Percentiles rank a stretch among this genome's conserved stretches.
Evolutionary conservation across 2,888 invertebrate species (phyloP).

Genomic region (Campoplex nolae): DNA sequence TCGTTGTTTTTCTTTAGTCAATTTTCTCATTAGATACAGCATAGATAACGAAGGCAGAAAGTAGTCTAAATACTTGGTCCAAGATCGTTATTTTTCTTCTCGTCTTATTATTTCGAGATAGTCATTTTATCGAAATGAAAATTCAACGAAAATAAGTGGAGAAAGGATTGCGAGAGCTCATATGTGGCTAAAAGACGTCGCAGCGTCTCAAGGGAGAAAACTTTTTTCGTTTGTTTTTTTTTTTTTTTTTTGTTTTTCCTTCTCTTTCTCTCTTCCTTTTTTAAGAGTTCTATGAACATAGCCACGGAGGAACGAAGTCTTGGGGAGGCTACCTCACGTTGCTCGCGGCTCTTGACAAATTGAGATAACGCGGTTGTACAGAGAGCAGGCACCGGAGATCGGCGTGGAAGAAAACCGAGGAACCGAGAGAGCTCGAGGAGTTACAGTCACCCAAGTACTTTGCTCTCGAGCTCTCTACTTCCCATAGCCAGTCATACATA

Average conservation of each 20-base stretch:
- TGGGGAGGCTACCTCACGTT: conserved; percentile 42
- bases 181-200: neutral
- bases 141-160: conserved; percentile 10
- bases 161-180: conserved; percentile 2
- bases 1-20: neutral
- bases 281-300: conserved; percentile 37
- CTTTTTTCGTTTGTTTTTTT: conserved; percentile 18
- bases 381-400: conserved; percentile 29
- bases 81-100: neutral
- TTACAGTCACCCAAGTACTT: conserved; percentile 56
- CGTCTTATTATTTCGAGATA: neutral
- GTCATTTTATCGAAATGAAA: conserved; percentile 18
- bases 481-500: conserved; percentile 48
- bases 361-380: conserved; percentile 66
- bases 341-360: conserved; percentile 63
- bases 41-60: neutral
- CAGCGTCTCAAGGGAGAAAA: neutral
- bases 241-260: conserved; percentile 6
- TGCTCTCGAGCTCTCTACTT: conserved; percentile 63
- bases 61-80: neutral
- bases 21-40: neutral
- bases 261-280: neutral
- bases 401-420: conserved; percentile 25
- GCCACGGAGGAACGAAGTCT: conserved; percentile 31
- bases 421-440: conserved; percentile 46